Base-by-base conservation (phyloP, 2,888 invertebrate species). In the Drosophila kuntzei region DNA sequence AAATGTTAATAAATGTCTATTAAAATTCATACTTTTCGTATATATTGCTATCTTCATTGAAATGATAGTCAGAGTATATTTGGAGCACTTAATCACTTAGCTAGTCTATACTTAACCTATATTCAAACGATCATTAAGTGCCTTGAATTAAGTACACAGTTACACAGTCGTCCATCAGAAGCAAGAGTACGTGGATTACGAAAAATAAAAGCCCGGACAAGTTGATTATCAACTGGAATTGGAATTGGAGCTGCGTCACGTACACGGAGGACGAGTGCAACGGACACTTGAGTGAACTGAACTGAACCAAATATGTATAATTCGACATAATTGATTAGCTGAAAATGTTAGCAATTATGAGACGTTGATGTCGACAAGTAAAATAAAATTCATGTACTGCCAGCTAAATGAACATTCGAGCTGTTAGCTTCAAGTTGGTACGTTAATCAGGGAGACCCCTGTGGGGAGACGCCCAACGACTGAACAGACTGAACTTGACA, bases 261-360 rank as follows among this genome's bases (percentile, higher is more conserved):
- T 74, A 60, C 27, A 16, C 18, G 8, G 14, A 27, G 12, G 12
- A 20, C 18, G 29, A 59, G 50, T 59, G 50, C 59, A 59, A 16
- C 32, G 59, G 50, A 59, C 59, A 59, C 25, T 34, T 36, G 46
- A 46, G 57, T n/a, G 54, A 18, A 50, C 32, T n/a, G 54, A 18
- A 50, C 32, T 49, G 32, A 53, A 29, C 43, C 41, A 69, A 66
- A 74, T 67, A 69, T 60, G 60, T 79, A 71, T 77, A 79, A 77
- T 85, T 68, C 41, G 66, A 67, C 69, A 80, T 79, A 86, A 84
- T 84, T 80, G 74, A 76, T 79, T 75, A 75, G 34, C 72, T 73
- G 57, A 71, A 37, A 81, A 68, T 76, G 71, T 70, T 49, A 62
- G 65, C 71, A 79, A 76, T 77, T 80, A 79, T 76, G 50, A 62